These are phyloP conservation scores for Trichonephila clavata DNA, from an alignment of 1,140 invertebrate genomes.

Conservation along the genomic window DNA sequence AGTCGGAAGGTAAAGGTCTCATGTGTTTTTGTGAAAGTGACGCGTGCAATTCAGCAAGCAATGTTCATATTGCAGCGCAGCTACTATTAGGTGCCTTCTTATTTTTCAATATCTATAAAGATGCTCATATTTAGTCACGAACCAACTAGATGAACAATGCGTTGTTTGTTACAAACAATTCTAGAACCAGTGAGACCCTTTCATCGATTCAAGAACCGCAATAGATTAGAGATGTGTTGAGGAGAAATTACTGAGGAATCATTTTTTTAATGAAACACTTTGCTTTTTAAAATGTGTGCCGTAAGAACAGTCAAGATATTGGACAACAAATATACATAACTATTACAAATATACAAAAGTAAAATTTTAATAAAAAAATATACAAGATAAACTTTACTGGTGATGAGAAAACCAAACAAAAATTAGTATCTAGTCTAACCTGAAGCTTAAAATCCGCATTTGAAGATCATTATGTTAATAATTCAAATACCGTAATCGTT, in stretches of 20 bases:
- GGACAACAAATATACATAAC: too few relatives aligned
- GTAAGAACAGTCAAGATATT: too few relatives aligned
- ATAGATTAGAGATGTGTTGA: not conserved
- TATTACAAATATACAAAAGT: too few relatives aligned
- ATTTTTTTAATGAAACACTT: conserved; percentile 24
- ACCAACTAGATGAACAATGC: not conserved
- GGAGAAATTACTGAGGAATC: not conserved
- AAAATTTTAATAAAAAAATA: too few relatives aligned
- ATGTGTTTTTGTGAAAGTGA: conserved; percentile 99
- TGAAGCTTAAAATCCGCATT: too few relatives aligned
- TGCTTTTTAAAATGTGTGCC: not conserved
- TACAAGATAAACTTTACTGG: too few relatives aligned
- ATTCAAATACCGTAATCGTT: too few relatives aligned
- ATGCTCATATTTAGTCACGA: conserved; percentile 21
- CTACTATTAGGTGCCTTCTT: conserved; percentile 56
- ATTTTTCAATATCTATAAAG: conserved; percentile 43
- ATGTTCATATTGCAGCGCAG: conserved; percentile 78
- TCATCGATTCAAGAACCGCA: conserved; percentile 14
- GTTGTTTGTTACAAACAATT: not conserved
- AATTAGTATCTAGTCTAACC: too few relatives aligned
- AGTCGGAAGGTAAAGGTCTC: conserved; percentile 96
- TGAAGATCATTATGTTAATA: too few relatives aligned
- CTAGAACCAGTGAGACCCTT: conserved; percentile 12
- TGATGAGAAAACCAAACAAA: too few relatives aligned
- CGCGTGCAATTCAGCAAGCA: conserved; percentile 88